Conservation (phyloP, 2,113 vertebrate genomes). For the Pygoscelis adeliae region DNA sequence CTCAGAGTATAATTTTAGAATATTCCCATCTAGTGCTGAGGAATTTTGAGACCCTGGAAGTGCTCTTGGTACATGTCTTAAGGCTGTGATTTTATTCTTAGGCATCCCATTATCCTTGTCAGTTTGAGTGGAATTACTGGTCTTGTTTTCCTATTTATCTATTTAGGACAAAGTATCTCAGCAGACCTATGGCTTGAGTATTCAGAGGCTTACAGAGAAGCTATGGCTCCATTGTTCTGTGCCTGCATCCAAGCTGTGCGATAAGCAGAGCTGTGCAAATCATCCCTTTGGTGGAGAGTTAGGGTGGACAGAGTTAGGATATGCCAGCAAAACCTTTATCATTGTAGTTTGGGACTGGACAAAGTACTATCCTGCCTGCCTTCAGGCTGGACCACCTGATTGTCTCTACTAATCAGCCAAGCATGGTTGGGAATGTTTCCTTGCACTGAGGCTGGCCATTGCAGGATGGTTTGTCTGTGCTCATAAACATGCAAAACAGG, state of each 20-base stretch:
- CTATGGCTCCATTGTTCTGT: not conserved
- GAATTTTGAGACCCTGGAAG: not conserved
- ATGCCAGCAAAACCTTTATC: not conserved
- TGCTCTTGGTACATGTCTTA: not conserved
- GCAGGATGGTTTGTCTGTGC: not conserved
- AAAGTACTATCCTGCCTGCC: not conserved
- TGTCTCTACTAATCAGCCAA: not conserved
- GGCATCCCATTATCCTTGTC: not conserved
- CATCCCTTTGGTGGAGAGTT: not conserved
- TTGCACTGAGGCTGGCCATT: not conserved
- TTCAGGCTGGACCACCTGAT: not conserved
- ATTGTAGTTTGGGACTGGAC: not conserved
- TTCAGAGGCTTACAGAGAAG: not conserved
- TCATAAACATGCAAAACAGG: not conserved
- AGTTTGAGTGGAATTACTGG: not conserved
- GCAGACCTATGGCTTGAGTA: not conserved
- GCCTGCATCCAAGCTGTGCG: rapidly evolving
- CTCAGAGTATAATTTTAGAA: not conserved
- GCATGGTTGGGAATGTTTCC: not conserved
- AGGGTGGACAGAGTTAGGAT: not conserved
- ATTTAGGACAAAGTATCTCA: not conserved
- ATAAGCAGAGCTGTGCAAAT: not conserved
- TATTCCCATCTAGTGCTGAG: not conserved
- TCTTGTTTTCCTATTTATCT: not conserved
- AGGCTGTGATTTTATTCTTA: not conserved